Evolutionary conservation across 2,797 vertebrate species (phyloP), one percentile per base, ranked within the genome.

Genomic region (Clarias platycephalus): DNA sequence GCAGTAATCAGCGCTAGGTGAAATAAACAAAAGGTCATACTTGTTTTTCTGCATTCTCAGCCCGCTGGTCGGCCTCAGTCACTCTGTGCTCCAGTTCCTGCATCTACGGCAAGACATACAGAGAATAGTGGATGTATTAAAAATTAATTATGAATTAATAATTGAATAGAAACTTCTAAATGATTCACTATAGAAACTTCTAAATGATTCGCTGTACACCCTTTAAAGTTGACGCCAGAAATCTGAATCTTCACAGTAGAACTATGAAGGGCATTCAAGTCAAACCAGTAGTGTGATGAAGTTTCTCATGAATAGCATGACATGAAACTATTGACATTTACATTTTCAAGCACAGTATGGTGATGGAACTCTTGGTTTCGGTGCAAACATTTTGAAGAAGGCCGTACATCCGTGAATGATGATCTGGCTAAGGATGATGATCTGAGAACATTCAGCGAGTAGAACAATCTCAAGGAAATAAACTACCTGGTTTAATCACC

Each of bases 51-150:
- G 97, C 97, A 2, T 93, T 94, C 80, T 97, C 96, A 3, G 97
- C 96, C 89, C 97, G 95, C 91, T 94, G 95, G 89, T 98, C 97
- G 2, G 97, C 95, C 90, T 98, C 96, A 1, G 91, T 91, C 90
- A 98, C 96, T 91, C 96, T 96, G 89, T 96, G 97, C 84, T 99
- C 97, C 93, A 98, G 87, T 90, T 98, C 97, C 88, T 96, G 97
- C 97, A 98, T 99, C 97, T 99, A 92, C 18, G 88, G 70, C 82
- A 34, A 26, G 76, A 89, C 62, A 91, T 83, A 88, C 44, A 31
- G 28, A 40, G 37, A 4, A 84, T 49, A 49, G 37, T 26, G 16
- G n/a, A 64, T 28, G 2, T 13, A 49, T 78, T 62, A 26, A 26
- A 53, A 63, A 20, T 8, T 24, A 5, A n/a, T 24, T 77, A 37